A percentile compares a stretch with the other conserved stretches of the same genome.
phyloP scores from a whole-genome alignment of 2,113 vertebrate species.

The Epinephelus cyanopodus region DNA sequence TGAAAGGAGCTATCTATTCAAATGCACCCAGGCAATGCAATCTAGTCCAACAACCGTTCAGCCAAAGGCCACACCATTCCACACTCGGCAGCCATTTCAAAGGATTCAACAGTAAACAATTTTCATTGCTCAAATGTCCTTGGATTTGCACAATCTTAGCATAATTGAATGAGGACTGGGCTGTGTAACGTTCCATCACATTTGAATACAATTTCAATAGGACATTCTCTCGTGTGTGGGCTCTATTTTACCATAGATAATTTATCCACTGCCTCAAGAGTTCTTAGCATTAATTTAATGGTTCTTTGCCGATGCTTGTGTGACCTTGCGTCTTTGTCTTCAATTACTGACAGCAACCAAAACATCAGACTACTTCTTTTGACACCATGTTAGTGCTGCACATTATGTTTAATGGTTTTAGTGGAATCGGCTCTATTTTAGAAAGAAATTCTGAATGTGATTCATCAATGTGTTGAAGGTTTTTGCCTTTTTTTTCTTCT shows the following conservation, averaged over 20 bases:
- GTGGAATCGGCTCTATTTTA: neutral
- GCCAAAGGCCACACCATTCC: conserved; percentile 47
- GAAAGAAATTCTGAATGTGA: neutral
- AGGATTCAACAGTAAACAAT: conserved; percentile 69
- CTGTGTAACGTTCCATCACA: conserved; percentile 58
- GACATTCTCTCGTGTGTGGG: conserved; percentile 30
- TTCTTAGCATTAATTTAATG: conserved; percentile 61
- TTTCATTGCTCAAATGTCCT: conserved; percentile 68
- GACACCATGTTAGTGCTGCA: conserved; percentile 6
- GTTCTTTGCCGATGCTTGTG: conserved; percentile 50
- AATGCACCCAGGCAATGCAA: conserved; percentile 28
- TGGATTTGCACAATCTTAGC: conserved; percentile 60
- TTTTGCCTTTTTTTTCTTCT: neutral
- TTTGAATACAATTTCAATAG: conserved; percentile 72
- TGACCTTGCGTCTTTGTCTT: conserved; percentile 60
- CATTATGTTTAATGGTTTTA: conserved; percentile 26
- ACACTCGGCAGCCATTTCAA: conserved; percentile 49
- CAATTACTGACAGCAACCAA: conserved; percentile 57
- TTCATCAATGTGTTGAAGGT: neutral
- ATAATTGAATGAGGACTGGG: conserved; percentile 62
- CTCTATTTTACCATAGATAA: conserved; percentile 59
- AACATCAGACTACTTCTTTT: conserved; percentile 42
- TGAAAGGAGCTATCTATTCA: conserved; percentile 30
- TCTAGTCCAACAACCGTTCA: conserved; percentile 52
- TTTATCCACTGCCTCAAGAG: conserved; percentile 54